Conservation (phyloP, 1,140 invertebrate species). For the Centruroides sculpturatus region DNA sequence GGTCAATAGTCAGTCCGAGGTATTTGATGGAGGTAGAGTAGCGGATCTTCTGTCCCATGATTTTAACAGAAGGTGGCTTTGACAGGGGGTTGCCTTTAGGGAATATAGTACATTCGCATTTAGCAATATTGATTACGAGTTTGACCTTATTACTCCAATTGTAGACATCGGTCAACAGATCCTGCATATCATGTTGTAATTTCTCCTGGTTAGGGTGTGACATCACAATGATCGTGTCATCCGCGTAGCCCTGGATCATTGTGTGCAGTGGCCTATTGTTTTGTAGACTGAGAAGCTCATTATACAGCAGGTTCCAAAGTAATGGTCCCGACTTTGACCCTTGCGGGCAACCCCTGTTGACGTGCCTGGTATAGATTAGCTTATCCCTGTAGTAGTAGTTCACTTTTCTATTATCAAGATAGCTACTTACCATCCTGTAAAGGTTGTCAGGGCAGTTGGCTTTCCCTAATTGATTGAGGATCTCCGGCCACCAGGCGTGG, state of each 20-base stretch:
- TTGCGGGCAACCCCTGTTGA: not conserved
- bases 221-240: not conserved
- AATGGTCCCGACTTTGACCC: not conserved
- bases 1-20: too few species aligned
- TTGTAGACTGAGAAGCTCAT: not conserved
- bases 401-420: too few species aligned
- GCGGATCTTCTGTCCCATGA: too few species aligned
- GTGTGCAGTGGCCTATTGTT: not conserved
- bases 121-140: not conserved
- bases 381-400: too few species aligned
- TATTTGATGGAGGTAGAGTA: too few species aligned
- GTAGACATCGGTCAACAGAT: not conserved
- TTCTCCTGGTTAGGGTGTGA: not conserved
- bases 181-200: not conserved
- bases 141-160: not conserved
- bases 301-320: not conserved
- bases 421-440: not conserved
- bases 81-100: not conserved
- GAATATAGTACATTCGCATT: not conserved
- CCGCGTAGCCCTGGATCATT: not conserved
- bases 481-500: not conserved
- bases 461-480: not conserved
- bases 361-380: not conserved
- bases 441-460: not conserved
- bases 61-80: not conserved